These are phyloP conservation scores for Hippolais icterina DNA, from an alignment of 2,113 vertebrate genomes.

Conservation along the genomic window DNA sequence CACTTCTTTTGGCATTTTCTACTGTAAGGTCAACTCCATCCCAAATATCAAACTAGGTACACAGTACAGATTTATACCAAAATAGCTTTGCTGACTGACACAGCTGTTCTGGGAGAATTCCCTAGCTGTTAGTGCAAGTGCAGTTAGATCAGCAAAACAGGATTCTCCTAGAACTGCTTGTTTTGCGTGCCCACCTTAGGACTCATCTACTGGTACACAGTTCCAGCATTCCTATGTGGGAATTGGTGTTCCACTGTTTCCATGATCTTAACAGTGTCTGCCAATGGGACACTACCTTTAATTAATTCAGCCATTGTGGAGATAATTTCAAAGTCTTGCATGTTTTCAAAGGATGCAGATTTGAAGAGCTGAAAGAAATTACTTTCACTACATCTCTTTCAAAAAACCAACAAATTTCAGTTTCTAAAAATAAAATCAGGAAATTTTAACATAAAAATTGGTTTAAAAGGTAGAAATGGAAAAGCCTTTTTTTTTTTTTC, in stretches of 20 bases:
- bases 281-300: neutral
- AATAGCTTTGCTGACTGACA: constrained; percentile 33
- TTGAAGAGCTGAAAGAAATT: neutral
- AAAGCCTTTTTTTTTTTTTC: neutral
- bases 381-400: neutral
- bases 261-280: neutral
- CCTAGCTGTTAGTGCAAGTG: neutral
- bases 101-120: constrained; percentile 35
- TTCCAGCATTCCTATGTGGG: neutral
- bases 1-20: neutral
- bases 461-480: neutral
- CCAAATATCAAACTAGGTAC: neutral
- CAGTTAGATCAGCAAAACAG: neutral
- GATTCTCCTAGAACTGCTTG: neutral
- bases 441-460: neutral
- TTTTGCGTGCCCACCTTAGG: neutral
- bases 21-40: neutral
- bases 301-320: neutral
- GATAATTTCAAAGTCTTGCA: neutral
- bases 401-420: neutral
- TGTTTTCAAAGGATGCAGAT: neutral
- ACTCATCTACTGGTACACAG: neutral
- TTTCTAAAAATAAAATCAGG: neutral
- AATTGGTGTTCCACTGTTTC: neutral
- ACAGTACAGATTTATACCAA: constrained; percentile 4